Base-by-base conservation (phyloP, 2,113 vertebrate species). In the Pseudorhombus dupliciocellatus region DNA sequence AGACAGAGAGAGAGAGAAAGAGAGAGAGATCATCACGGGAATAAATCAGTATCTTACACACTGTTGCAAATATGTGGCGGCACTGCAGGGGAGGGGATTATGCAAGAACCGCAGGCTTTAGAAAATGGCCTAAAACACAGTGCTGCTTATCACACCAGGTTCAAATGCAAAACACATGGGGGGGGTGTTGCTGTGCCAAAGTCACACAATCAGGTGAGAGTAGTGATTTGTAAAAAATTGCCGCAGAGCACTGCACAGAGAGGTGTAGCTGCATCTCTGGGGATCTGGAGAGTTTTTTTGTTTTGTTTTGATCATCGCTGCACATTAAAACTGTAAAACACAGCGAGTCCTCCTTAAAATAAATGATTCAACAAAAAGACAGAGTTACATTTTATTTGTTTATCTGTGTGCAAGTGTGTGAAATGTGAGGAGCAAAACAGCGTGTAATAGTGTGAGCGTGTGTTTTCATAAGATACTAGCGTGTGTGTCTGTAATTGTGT, bases 381-480 rank as follows among this genome's bases (percentile, higher is more conserved):
- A 70, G 72, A 81, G 69, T 77, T 79, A 73, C 68, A 75, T 84
- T 80, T 72, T 80, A 69, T 87, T 84, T 83, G 66, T 84, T 84
- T 84, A 85, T 84, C 81, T 78, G 71, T 51, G 74, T 60, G 80
- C 76, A 50, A 75, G 66, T 55, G 61, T 80, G 71, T 74, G 77
- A 89, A 85, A 84, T 63, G 65, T n/a, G 37, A 70, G 68, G 56
- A 65, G 81, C 65, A 70, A 70, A 83, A 63, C 66, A 34, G 75
- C 68, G 34, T 87, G 78, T 79, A 81, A 88, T 85, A 70, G 71
- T 42, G 65, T 37, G 62, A 4, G 52, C 48, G 71, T 60, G 79
- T 88, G 88, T 71, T 85, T 88, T 66, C 16, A 0, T 46, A 50
- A 81, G 80, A 85, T 86, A 89, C 80, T 62, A 42, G 63, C n/a